Evolutionary conservation across 2,113 vertebrate species (phyloP).

Genomic region (Ceyx melanurus): DNA sequence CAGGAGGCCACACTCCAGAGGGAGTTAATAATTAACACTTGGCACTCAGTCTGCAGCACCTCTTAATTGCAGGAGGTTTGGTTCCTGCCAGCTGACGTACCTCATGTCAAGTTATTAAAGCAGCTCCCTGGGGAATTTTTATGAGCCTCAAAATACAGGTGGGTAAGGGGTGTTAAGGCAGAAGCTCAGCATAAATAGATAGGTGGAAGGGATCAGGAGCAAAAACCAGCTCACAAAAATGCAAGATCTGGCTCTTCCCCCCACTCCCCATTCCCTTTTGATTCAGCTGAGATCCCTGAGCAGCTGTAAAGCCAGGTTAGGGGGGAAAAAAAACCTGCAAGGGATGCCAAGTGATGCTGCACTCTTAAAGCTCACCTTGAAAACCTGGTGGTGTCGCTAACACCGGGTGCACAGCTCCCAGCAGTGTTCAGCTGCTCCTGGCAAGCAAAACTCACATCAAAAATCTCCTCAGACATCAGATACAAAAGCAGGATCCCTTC

Average conservation of each 20-base stretch:
- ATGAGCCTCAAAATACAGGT: not conserved
- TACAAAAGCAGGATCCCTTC: not conserved
- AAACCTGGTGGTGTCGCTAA: not conserved
- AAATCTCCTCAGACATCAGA: not conserved
- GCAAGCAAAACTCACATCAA: not conserved
- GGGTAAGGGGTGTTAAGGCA: not conserved
- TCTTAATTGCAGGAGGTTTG: not conserved
- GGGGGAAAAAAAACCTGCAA: not conserved
- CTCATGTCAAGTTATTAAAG: not conserved
- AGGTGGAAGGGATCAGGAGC: not conserved
- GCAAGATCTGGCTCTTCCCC: not conserved
- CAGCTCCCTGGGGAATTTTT: not conserved
- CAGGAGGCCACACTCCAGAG: not conserved
- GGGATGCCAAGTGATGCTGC: not conserved
- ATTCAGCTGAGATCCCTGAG: not conserved
- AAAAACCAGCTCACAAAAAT: not conserved
- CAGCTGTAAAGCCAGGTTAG: not conserved
- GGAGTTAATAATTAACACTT: constrained; percentile 47
- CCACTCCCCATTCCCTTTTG: not conserved
- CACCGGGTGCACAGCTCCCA: not conserved
- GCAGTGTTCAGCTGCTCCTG: not conserved
- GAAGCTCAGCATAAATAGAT: not conserved
- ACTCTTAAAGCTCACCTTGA: not conserved
- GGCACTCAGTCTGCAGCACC: not conserved
- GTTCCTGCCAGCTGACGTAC: not conserved